Evolutionary conservation across 2,113 vertebrate genomes (phyloP), one percentile per base, ranked within the genome.

Genomic region (Cinclus mexicanus): DNA sequence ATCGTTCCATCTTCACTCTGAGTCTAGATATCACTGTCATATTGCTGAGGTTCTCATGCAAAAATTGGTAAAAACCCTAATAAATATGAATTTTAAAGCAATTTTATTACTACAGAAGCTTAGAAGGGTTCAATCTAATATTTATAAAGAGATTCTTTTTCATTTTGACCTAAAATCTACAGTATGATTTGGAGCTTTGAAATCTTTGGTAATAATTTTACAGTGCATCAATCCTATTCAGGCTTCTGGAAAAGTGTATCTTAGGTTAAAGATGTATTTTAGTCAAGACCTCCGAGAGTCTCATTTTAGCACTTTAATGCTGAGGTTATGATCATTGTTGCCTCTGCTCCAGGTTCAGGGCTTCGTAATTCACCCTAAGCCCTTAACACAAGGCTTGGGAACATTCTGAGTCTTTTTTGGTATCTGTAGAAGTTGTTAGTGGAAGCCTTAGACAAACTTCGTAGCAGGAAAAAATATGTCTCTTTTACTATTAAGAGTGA

Each of bases 391-490:
- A 41, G 29, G 37, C 37, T 61, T 72, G 31, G 41, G 17, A 53
- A 35, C 5, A 1, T 4, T 3, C 3, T 9, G 44, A 70, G 14
- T 37, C 12, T 35, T 83, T 83, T 83, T 15, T 79, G 35, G 3
- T 67, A 15, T 35, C 41, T 72, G 24, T 37, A 28, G 84, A 56
- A 71, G 11, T n/a, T 87, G 41, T 57, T 29, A 72, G 14, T 35
- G 41, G 46, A 82, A 90, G 18, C 2, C 9, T 69, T 46, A 39
- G 28, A 56, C 61, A 83, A 88, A 70, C 4, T 57, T 77, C 31
- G 23, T 22, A 33, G 56, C 0, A 2, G 19, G 12, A 71, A 88
- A 82, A 68, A 41, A 26, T 2, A 7, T 1, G 1, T 63, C 1
- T 84, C 1, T 87, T 3, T 57, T 50, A 56, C 19, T 50, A n/a